Conservation (phyloP, 1,140 invertebrate species). For the Calliphora vicina region DNA sequence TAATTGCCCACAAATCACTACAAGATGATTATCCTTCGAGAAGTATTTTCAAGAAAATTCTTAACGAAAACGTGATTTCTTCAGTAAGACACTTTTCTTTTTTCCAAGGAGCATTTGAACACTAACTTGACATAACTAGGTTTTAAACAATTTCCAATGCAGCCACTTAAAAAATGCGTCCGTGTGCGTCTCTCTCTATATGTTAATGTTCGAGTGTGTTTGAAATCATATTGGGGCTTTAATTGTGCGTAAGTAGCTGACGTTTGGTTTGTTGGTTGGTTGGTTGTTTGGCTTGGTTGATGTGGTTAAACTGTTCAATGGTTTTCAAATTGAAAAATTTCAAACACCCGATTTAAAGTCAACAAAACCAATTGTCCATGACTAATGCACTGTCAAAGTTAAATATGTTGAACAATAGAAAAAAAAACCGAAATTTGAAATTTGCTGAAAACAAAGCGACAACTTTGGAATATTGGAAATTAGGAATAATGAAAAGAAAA, state of each 20-base stretch:
- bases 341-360: not conserved
- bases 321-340: not conserved
- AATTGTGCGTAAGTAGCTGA: not conserved
- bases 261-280: not conserved
- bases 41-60: too few species aligned
- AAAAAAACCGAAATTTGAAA: too few species aligned
- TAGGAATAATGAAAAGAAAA: not conserved
- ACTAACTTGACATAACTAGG: too few species aligned
- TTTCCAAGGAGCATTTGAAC: too few species aligned
- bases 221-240: not conserved
- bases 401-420: too few species aligned
- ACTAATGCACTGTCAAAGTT: constrained; percentile 30
- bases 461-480: not conserved
- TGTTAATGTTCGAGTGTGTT: not conserved
- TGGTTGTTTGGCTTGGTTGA: not conserved
- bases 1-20: too few species aligned
- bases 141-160: too few species aligned
- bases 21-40: too few species aligned
- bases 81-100: too few species aligned
- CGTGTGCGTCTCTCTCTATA: not conserved
- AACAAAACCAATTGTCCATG: constrained; percentile 16
- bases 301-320: not conserved
- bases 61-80: too few species aligned
- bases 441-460: not conserved
- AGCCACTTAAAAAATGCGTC: not conserved